phyloP scores from a whole-genome alignment of 1,140 invertebrate genomes.

The Pseudomyrmex gracilis region DNA sequence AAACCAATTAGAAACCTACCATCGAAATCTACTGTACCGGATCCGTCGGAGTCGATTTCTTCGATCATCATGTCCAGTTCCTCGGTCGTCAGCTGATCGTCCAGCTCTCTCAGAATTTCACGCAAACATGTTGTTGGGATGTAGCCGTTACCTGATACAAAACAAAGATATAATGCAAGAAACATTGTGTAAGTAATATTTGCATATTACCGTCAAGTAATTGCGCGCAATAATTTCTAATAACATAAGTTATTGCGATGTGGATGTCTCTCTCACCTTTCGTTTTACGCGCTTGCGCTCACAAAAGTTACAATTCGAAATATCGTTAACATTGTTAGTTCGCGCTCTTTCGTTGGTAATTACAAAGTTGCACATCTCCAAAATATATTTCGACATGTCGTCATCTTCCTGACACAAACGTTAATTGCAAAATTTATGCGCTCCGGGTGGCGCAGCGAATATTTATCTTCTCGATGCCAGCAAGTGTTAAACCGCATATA shows the following conservation, averaged over 20 bases:
- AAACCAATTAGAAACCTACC: slow-evolving; percentile 84
- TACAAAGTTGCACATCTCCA: too few species aligned
- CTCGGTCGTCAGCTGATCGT: slow-evolving; percentile 96
- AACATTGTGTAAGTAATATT: not conserved
- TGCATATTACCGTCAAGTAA: not conserved
- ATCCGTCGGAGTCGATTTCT: slow-evolving; percentile 98
- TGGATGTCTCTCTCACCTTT: not conserved
- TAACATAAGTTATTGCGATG: not conserved
- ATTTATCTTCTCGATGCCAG: slow-evolving; percentile 16
- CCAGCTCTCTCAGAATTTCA: slow-evolving; percentile 96
- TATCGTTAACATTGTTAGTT: not conserved
- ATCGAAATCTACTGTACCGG: slow-evolving; percentile 93
- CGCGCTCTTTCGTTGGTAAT: not conserved
- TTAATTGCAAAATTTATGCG: slow-evolving; percentile 44
- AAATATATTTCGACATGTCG: not conserved
- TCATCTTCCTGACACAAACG: slow-evolving; percentile 7
- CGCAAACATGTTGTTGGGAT: slow-evolving; percentile 96
- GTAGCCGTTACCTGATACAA: slow-evolving; percentile 94
- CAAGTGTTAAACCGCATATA: slow-evolving; percentile 49
- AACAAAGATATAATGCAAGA: not conserved
- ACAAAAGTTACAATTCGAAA: not conserved
- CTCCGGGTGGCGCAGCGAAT: not conserved
- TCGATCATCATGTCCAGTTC: slow-evolving; percentile 98
- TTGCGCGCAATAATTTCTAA: not conserved
- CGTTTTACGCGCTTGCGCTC: too few species aligned